phyloP scores from a whole-genome alignment of 2,888 invertebrate species.

The Apotomis turbidana region DNA sequence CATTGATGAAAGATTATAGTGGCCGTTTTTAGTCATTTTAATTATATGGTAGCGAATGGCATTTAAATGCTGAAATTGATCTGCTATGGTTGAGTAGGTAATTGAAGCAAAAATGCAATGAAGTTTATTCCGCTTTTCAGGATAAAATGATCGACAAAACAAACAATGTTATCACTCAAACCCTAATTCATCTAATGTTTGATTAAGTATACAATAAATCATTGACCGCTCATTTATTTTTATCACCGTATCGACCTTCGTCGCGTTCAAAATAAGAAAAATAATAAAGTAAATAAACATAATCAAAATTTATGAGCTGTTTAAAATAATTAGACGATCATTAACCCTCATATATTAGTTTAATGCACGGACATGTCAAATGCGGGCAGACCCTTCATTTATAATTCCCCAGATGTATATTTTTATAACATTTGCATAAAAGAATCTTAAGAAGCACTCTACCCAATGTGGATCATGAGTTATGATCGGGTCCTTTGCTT shows the following conservation, averaged over 20 bases:
- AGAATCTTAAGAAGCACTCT: conserved; percentile 75
- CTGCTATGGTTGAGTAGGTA: background rate
- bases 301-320: conserved; percentile 61
- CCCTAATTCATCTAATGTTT: background rate
- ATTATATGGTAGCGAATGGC: background rate
- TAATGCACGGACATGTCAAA: conserved; percentile 67
- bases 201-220: conserved; percentile 19
- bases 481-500: conserved; percentile 57
- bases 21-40: conserved; percentile 3
- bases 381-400: conserved; percentile 68
- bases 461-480: conserved; percentile 65
- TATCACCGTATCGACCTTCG: conserved; percentile 31
- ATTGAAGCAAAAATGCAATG: background rate
- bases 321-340: conserved; percentile 75
- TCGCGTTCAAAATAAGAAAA: conserved; percentile 44
- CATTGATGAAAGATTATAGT: conserved; percentile 5
- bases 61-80: background rate
- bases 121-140: background rate
- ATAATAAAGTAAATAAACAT: conserved; percentile 50
- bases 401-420: conserved; percentile 66
- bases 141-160: background rate
- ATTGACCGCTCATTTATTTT: conserved; percentile 29
- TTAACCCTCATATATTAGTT: conserved; percentile 73
- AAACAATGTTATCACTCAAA: background rate
- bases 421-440: conserved; percentile 77